Evolutionary conservation across 2,888 invertebrate genomes (phyloP), one percentile per base, ranked within the genome.

Genomic region (Folsomia candida): DNA sequence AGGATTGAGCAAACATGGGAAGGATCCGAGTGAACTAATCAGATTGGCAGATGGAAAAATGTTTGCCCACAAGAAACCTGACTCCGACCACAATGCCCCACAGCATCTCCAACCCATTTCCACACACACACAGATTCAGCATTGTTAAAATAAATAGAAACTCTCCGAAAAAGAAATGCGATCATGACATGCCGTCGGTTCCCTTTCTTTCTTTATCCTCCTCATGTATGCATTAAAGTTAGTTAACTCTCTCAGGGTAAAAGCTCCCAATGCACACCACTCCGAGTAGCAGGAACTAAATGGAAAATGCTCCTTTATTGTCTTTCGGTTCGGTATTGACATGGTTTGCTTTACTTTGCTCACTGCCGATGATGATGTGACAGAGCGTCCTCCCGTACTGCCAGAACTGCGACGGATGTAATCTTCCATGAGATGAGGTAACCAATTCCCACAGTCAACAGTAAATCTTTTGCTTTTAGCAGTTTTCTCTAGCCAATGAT

Each of bases 91-190:
- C 71, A 71, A 73, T 75, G 75, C 75, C 77, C 77, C 68, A 74
- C 71, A 76, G 79, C 76, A 68, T 61, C 70, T 22, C 58, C 69
- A 27, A 54, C 26, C 29, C 54, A 66, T 66, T 64, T 65, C 47
- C 37, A 37, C 14, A 37, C n/a, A 37, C n/a, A n/a, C n/a, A n/a
- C n/a, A n/a, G 6, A 62, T 22, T 28, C 74, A 72, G 70, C 76
- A 77, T 78, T 78, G 79, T 77, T 79, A 78, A 79, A 79, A 78
- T 78, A 79, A 79, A 79, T 79, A 79, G 78, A 79, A 77, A 79
- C 76, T 76, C n/a, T n/a, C 70, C 62, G 72, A 73, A 70, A 62
- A 72, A 74, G 77, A 75, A 76, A 79, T 78, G 78, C 75, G 77
- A 77, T 76, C 76, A 71, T 75, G 75, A 76, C 73, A 73, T 72